A percentile compares a stretch with the other conserved stretches of the same genome.
phyloP scores from a whole-genome alignment of 2,797 vertebrate species.

The Nannoperca australis region DNA sequence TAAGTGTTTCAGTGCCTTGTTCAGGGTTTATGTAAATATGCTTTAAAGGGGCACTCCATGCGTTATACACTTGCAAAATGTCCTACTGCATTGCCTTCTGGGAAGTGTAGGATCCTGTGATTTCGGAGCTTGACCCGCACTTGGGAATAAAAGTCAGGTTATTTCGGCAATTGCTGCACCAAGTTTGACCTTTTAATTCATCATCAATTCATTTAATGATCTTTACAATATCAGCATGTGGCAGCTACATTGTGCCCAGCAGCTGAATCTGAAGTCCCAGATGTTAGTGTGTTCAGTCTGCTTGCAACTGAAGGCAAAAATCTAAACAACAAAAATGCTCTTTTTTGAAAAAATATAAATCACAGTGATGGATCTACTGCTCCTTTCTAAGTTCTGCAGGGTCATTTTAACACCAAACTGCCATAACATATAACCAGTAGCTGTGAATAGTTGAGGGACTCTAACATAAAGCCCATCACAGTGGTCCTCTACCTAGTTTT shows the following conservation, averaged over 20 bases:
- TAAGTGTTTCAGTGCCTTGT: not conserved
- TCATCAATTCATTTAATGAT: constrained; percentile 15
- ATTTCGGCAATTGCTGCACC: not conserved
- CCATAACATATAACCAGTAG: constrained; percentile 1
- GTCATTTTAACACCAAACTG: constrained; percentile 9
- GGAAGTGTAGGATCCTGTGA: not conserved
- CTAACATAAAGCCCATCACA: constrained; percentile 7
- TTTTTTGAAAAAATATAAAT: constrained; percentile 9
- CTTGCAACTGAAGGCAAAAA: constrained; percentile 10
- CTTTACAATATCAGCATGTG: constrained; percentile 16
- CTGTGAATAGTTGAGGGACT: constrained; percentile 5
- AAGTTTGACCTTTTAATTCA: not conserved
- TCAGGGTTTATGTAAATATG: constrained; percentile 3
- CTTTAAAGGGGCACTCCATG: not conserved
- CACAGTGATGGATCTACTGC: constrained; percentile 1
- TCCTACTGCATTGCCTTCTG: too few species aligned
- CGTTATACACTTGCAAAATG: not conserved
- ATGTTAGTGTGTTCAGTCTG: not conserved
- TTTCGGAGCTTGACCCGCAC: not conserved
- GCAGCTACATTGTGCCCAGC: not conserved
- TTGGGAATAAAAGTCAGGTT: not conserved
- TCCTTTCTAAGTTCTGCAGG: not conserved
- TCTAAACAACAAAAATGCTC: not conserved
- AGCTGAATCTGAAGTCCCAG: not conserved
- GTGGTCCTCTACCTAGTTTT: not conserved